Conservation (phyloP, 1,140 invertebrate genomes). For the Cardiocondyla obscurior region DNA sequence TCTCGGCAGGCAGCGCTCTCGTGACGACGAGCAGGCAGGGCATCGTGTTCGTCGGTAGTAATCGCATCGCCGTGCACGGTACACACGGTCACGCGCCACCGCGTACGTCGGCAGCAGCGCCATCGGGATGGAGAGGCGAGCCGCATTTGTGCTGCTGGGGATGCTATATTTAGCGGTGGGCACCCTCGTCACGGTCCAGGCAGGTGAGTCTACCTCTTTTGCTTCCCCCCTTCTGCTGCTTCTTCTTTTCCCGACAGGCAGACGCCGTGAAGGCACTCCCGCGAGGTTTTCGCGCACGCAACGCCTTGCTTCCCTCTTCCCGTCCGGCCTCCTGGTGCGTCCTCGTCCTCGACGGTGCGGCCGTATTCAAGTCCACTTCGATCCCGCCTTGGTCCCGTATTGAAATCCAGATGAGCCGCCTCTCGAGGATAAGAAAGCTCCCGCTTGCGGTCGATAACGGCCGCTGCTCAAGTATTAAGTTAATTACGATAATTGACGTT, state of each 20-base stretch:
- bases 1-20: background rate
- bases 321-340: background rate
- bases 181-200: conserved; percentile 77
- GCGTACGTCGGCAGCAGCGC: conserved; percentile 61
- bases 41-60: conserved; percentile 39
- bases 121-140: conserved; percentile 79
- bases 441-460: too few species aligned
- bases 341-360: background rate
- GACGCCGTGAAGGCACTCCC: too few species aligned
- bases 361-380: too few species aligned
- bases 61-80: conserved; percentile 57
- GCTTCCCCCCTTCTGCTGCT: conserved; percentile 21
- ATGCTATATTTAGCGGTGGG: conserved; percentile 81
- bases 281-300: too few species aligned
- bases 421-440: too few species aligned
- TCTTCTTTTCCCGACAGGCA: background rate
- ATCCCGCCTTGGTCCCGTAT: too few species aligned
- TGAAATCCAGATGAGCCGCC: too few species aligned
- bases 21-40: background rate
- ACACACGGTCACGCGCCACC: conserved; percentile 65
- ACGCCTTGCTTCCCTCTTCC: too few species aligned
- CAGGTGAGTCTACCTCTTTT: conserved; percentile 76
- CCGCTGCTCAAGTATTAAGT: too few species aligned
- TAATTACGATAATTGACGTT: too few species aligned
- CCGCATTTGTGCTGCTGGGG: conserved; percentile 77